A percentile compares a stretch with the other conserved stretches of the same genome.
Conservation (phyloP, 2,888 invertebrate species). For the Tetrapedia diversipes region DNA sequence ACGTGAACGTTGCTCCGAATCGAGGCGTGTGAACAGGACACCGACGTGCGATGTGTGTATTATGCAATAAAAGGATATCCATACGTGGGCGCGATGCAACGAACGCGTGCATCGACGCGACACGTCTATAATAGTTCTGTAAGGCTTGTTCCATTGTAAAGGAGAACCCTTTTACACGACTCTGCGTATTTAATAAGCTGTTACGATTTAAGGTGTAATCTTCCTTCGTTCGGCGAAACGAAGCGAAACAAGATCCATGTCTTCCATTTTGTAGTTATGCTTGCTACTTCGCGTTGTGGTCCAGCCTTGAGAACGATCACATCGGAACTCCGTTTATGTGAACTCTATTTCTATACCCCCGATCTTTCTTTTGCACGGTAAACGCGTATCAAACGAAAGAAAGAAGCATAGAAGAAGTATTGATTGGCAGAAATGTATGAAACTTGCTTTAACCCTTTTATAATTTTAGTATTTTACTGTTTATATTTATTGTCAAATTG, state of each 20-base stretch:
- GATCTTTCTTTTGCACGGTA: too few relatives aligned
- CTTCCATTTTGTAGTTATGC: conserved; percentile 73
- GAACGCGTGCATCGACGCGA: conserved; percentile 63
- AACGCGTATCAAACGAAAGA: too few relatives aligned
- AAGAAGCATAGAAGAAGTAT: too few relatives aligned
- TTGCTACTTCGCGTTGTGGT: conserved; percentile 29
- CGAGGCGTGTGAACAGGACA: conserved; percentile 69
- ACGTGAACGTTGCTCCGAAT: conserved; percentile 3
- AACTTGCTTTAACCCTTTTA: too few relatives aligned
- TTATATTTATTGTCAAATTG: too few relatives aligned
- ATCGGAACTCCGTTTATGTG: too few relatives aligned
- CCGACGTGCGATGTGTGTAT: conserved; percentile 79
- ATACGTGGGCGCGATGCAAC: conserved; percentile 69
- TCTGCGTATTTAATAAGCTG: conserved; percentile 27
- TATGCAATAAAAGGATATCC: conserved; percentile 80
- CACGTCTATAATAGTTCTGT: conserved; percentile 19
- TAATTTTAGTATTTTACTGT: too few relatives aligned
- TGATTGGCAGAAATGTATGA: too few relatives aligned
- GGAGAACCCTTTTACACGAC: conserved; percentile 57
- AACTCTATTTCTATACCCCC: too few relatives aligned
- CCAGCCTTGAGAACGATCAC: conserved; percentile 1
- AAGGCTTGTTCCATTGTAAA: conserved; percentile 19
- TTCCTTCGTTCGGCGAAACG: conserved; percentile 34
- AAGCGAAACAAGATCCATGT: conserved; percentile 79
- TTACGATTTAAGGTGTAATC: conserved; percentile 21